phyloP scores from a whole-genome alignment of 1,140 invertebrate genomes.

The Orius insidiosus region DNA sequence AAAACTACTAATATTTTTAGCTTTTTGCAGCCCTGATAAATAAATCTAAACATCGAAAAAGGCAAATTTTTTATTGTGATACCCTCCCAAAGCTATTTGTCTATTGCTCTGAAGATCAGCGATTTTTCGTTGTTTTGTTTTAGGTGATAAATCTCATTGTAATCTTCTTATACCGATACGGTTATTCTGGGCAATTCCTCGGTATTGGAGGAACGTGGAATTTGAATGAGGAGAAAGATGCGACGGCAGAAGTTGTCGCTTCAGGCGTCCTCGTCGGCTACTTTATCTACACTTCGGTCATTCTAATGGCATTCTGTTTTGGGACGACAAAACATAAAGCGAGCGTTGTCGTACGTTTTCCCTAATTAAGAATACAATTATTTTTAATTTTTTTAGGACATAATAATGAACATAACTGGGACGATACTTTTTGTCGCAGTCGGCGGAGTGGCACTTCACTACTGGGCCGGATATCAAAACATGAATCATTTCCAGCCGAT shows the following conservation, averaged over 20 bases:
- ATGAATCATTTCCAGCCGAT: slow-evolving; percentile 51
- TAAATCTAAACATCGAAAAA: too few relatives aligned
- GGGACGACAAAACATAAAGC: slow-evolving; percentile 57
- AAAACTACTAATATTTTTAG: too few relatives aligned
- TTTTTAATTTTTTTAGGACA: slow-evolving; percentile 37
- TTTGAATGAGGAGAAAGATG: slow-evolving; percentile 68
- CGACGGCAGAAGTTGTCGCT: slow-evolving; percentile 66
- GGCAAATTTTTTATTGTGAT: too few relatives aligned
- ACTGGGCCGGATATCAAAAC: slow-evolving; percentile 65
- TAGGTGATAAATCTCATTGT: slow-evolving; percentile 65
- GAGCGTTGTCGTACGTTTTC: slow-evolving; percentile 32
- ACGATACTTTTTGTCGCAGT: slow-evolving; percentile 66
- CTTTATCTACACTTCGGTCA: slow-evolving; percentile 35
- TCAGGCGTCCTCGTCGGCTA: slow-evolving; percentile 74
- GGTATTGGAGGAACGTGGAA: slow-evolving; percentile 76
- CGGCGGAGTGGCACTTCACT: slow-evolving; percentile 65
- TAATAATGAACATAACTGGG: slow-evolving; percentile 72
- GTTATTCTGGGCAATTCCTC: slow-evolving; percentile 60
- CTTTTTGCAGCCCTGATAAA: too few relatives aligned
- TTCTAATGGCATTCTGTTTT: slow-evolving; percentile 34
- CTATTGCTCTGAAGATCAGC: too few relatives aligned
- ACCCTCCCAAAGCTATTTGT: too few relatives aligned
- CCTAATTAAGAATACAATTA: too few relatives aligned
- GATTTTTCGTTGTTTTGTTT: slow-evolving; percentile 22
- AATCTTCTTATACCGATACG: slow-evolving; percentile 59